These are phyloP conservation scores for Choloepus hoffmanni DNA, from an alignment of 2,113 vertebrate genomes.

Conservation along the genomic window DNA sequence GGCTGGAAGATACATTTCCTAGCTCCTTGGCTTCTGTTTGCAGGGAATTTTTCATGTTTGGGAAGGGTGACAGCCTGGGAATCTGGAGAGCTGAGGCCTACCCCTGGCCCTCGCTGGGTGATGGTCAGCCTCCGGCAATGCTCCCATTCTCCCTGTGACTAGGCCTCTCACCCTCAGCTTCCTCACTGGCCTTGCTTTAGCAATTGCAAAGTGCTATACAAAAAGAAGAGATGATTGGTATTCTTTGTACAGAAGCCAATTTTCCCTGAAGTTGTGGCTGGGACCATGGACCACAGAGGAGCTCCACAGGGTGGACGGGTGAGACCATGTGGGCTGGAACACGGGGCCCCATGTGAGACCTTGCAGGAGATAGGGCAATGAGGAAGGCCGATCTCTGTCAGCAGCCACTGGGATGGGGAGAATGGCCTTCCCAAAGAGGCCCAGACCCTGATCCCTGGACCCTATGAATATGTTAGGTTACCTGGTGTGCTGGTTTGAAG, in stretches of 20 bases:
- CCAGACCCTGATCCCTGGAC: not conserved
- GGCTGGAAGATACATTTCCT: not conserved
- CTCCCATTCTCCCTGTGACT: not conserved
- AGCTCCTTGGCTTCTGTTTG: not conserved
- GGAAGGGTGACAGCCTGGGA: not conserved
- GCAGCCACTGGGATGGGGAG: not conserved
- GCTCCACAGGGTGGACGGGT: not conserved
- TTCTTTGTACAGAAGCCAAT: not conserved
- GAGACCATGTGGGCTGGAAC: fast-evolving
- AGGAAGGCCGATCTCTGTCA: not conserved
- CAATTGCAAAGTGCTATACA: not conserved
- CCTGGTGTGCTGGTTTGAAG: no score
- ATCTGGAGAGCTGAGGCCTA: not conserved
- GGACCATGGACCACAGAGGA: not conserved
- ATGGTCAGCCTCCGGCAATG: fast-evolving
- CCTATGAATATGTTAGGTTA: not conserved
- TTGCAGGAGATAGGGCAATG: fast-evolving
- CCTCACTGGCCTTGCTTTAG: not conserved
- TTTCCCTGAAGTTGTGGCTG: not conserved
- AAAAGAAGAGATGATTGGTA: not conserved
- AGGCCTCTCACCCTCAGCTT: not conserved
- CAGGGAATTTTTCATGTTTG: not conserved
- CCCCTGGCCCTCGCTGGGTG: not conserved
- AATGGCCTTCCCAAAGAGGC: not conserved
- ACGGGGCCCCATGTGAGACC: not conserved